Percentiles rank a stretch among this genome's conserved stretches.
Evolutionary conservation across 1,140 invertebrate genomes (phyloP).

Genomic region (Pinna nobilis): DNA sequence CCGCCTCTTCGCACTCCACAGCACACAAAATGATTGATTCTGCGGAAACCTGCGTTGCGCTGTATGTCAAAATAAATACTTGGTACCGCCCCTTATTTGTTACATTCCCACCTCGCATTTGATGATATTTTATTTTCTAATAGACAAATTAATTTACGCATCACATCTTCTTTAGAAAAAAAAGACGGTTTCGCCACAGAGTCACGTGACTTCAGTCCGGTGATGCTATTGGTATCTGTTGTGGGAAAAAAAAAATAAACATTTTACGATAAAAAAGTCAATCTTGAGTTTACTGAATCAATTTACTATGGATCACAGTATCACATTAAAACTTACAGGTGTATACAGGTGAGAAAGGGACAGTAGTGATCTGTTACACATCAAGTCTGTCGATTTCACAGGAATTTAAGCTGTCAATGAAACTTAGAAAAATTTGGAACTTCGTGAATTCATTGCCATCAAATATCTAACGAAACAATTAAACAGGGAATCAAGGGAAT

Average conservation of each 20-base stretch:
- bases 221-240: background rate
- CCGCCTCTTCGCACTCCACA: background rate
- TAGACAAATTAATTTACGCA: background rate
- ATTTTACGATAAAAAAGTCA: too few species aligned
- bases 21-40: background rate
- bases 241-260: background rate
- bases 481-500: background rate
- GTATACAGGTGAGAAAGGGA: too few species aligned
- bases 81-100: conserved; percentile 19
- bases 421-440: background rate
- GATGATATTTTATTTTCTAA: conserved; percentile 11
- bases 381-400: too few species aligned
- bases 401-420: background rate
- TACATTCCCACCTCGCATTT: conserved; percentile 4
- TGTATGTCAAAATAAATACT: conserved; percentile 15
- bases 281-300: too few species aligned
- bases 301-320: too few species aligned
- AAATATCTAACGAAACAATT: background rate
- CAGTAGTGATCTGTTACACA: too few species aligned
- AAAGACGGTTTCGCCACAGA: background rate
- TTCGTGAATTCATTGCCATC: background rate
- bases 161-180: conserved; percentile 10
- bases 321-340: too few species aligned
- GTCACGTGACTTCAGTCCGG: background rate
- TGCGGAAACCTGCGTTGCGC: background rate